Evolutionary conservation across 1,140 invertebrate genomes (phyloP).

Genomic region (Calosoma granatense): DNA sequence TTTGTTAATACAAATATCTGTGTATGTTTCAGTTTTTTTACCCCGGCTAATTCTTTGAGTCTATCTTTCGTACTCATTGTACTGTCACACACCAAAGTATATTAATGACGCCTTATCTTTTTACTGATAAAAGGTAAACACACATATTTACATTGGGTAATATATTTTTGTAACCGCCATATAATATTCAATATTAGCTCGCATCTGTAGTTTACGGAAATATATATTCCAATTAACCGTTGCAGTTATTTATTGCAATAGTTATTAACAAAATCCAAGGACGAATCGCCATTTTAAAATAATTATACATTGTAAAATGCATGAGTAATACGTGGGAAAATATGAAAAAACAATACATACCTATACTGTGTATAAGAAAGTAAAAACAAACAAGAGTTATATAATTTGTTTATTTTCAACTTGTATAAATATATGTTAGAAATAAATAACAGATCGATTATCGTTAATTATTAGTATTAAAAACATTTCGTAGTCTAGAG

Average conservation of each 20-base stretch:
- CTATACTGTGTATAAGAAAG: not conserved
- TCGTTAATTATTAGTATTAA: not conserved
- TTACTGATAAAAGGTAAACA: slow-evolving; percentile 13
- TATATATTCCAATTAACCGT: too few relatives aligned
- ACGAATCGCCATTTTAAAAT: too few relatives aligned
- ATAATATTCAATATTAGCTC: too few relatives aligned
- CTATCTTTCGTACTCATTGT: not conserved
- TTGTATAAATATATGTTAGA: slow-evolving; percentile 6
- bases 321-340: too few relatives aligned
- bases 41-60: not conserved
- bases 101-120: slow-evolving; percentile 5
- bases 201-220: too few relatives aligned
- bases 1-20: slow-evolving; percentile 2
- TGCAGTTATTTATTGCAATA: too few relatives aligned
- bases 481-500: too few relatives aligned
- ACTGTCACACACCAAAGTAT: slow-evolving; percentile 4
- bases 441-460: slow-evolving; percentile 9
- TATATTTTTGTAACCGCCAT: too few relatives aligned
- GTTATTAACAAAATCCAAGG: too few relatives aligned
- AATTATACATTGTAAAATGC: too few relatives aligned
- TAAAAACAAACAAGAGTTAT: not conserved
- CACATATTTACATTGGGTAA: too few relatives aligned
- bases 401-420: not conserved
- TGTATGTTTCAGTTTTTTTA: not conserved
- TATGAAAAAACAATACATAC: too few relatives aligned